Evolutionary conservation across 1,140 invertebrate genomes (phyloP).

Genomic region (Drosophila mayri): DNA sequence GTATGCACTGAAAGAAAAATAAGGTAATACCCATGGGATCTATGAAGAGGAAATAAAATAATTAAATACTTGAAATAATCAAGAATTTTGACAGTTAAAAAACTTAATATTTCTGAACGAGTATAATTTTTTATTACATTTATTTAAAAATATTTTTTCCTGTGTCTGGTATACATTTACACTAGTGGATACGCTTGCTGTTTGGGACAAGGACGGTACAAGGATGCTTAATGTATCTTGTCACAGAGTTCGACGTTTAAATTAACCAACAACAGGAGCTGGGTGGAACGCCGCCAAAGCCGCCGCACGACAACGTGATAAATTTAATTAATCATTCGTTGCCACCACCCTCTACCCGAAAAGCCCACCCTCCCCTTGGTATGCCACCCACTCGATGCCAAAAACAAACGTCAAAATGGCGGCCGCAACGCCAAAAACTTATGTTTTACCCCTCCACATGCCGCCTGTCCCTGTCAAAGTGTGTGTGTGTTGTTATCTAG

Average conservation of each 20-base stretch:
- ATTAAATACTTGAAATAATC: neutral
- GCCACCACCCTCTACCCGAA: neutral
- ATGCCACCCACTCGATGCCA: conserved; percentile 11
- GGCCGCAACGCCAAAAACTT: conserved; percentile 60
- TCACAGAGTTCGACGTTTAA: conserved; percentile 76
- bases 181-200: conserved; percentile 14
- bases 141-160: neutral
- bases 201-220: conserved; percentile 17
- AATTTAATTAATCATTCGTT: conserved; percentile 81
- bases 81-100: neutral
- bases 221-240: conserved; percentile 73
- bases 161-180: conserved; percentile 5
- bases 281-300: conserved; percentile 32
- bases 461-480: neutral
- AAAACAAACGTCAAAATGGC: conserved; percentile 74
- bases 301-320: conserved; percentile 70
- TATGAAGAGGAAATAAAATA: neutral
- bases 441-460: conserved; percentile 20
- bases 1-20: neutral
- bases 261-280: conserved; percentile 67
- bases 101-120: neutral
- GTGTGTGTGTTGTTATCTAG: neutral
- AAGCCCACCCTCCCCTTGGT: neutral
- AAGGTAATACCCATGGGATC: neutral
- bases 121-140: neutral